These are phyloP conservation scores for Ochotona curzoniae DNA, from an alignment of 2,113 vertebrate species.

Conservation along the genomic window DNA sequence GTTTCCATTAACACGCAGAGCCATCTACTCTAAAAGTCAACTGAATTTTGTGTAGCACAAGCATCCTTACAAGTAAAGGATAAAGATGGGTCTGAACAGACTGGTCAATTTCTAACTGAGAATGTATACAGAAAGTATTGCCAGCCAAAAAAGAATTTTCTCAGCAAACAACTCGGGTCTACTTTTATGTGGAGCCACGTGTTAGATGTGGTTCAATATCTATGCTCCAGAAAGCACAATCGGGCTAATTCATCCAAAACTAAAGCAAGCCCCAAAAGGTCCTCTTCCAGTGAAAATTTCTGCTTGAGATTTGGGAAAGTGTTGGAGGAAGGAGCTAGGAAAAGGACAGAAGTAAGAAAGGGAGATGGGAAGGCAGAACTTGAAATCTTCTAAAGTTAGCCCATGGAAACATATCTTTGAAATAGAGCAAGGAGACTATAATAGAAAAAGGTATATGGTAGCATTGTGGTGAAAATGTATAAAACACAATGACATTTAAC, in stretches of 20 bases:
- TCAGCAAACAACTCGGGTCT: not conserved
- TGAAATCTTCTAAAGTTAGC: not conserved
- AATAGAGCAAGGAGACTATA: not conserved
- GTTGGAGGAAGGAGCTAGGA: no score
- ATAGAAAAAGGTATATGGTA: not conserved
- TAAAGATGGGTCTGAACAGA: not conserved
- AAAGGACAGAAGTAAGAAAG: not conserved
- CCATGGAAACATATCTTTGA: not conserved
- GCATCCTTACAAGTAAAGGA: not conserved
- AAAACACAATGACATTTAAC: not conserved
- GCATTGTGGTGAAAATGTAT: not conserved
- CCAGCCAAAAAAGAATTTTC: not conserved
- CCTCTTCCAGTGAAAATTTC: not conserved
- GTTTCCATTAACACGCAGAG: slow-evolving; percentile 27
- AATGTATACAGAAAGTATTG: accelerated
- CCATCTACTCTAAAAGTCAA: not conserved
- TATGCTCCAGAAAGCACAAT: not conserved
- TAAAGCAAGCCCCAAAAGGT: not conserved
- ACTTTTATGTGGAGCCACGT: not conserved
- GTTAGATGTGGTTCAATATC: not conserved
- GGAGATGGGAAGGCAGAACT: not conserved
- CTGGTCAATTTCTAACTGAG: not conserved
- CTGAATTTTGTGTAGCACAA: not conserved
- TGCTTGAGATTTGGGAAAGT: not conserved
- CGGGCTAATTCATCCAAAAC: not conserved